phyloP scores from a whole-genome alignment of 2,797 vertebrate species.

The Stomatorhinus walkeri region DNA sequence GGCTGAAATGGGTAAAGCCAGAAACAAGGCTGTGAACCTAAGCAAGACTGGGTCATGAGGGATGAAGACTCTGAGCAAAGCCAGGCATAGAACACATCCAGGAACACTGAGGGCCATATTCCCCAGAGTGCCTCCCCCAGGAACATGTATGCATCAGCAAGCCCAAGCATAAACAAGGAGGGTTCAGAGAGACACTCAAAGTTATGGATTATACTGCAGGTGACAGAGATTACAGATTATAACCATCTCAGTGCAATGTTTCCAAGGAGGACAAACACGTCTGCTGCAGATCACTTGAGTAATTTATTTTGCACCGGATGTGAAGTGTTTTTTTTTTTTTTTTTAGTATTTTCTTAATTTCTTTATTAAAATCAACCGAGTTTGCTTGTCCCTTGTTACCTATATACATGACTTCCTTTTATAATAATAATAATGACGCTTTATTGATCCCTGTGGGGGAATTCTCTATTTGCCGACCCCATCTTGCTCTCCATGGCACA shows the following conservation, averaged over 20 bases:
- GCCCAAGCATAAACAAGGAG: neutral
- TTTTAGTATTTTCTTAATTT: neutral
- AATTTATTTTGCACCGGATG: neutral
- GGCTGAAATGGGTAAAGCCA: neutral
- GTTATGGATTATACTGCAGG: neutral
- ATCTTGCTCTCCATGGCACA: neutral
- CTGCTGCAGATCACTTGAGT: neutral
- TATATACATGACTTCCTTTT: neutral
- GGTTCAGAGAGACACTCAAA: neutral
- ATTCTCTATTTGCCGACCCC: neutral
- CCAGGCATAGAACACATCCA: neutral
- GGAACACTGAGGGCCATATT: neutral
- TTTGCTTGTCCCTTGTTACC: neutral
- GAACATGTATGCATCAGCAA: neutral
- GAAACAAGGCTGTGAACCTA: neutral
- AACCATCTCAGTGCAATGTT: neutral
- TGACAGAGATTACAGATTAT: neutral
- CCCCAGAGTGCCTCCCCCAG: neutral
- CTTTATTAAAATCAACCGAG: neutral
- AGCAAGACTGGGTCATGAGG: neutral
- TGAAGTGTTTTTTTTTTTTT: neutral
- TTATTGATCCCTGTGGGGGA: neutral
- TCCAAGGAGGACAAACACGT: neutral
- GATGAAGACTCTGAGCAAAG: neutral
- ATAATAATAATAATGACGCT: neutral